Percentiles rank a stretch among this genome's conserved stretches.
These are phyloP conservation scores for Trachurus trachurus DNA, from an alignment of 2,797 vertebrate species.

Conservation along the genomic window DNA sequence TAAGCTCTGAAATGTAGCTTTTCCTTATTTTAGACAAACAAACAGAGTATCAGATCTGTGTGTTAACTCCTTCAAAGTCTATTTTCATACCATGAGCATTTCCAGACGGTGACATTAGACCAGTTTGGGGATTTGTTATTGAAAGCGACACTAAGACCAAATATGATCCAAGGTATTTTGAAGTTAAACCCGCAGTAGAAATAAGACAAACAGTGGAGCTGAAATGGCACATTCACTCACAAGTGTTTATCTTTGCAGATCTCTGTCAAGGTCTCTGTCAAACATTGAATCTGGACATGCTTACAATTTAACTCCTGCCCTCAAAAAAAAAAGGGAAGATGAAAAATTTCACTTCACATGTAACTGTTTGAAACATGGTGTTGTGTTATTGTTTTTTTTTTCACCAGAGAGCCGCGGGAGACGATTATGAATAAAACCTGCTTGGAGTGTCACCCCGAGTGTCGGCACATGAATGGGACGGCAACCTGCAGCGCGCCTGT, in stretches of 20 bases:
- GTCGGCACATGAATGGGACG: slow-evolving; percentile 85
- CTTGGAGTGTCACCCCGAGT: slow-evolving; percentile 92
- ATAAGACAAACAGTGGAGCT: slow-evolving; percentile 61
- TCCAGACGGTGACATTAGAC: slow-evolving; percentile 53
- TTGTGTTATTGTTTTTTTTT: slow-evolving; percentile 58
- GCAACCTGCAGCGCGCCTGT: slow-evolving; percentile 92
- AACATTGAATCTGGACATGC: slow-evolving; percentile 71
- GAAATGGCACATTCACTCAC: slow-evolving; percentile 52
- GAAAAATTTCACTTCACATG: slow-evolving; percentile 42
- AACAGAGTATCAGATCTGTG: slow-evolving; percentile 40
- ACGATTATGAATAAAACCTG: slow-evolving; percentile 87
- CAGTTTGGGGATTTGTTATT: slow-evolving; percentile 49
- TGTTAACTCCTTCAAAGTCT: slow-evolving; percentile 52
- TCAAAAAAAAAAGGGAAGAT: slow-evolving; percentile 27
- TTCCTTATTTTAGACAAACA: slow-evolving; percentile 45
- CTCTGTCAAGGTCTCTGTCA: slow-evolving; percentile 78
- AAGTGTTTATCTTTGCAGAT: slow-evolving; percentile 71
- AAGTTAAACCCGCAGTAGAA: slow-evolving; percentile 46
- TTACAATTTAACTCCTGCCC: slow-evolving; percentile 77
- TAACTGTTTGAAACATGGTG: slow-evolving; percentile 44
- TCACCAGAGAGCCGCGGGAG: slow-evolving; percentile 91
- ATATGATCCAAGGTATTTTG: slow-evolving; percentile 44
- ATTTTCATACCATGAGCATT: slow-evolving; percentile 54
- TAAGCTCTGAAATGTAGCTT: slow-evolving; percentile 39
- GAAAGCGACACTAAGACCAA: slow-evolving; percentile 44